A percentile compares a stretch with the other conserved stretches of the same genome.
Conservation (phyloP, 2,113 vertebrate species). For the Ophiodon elongatus region DNA sequence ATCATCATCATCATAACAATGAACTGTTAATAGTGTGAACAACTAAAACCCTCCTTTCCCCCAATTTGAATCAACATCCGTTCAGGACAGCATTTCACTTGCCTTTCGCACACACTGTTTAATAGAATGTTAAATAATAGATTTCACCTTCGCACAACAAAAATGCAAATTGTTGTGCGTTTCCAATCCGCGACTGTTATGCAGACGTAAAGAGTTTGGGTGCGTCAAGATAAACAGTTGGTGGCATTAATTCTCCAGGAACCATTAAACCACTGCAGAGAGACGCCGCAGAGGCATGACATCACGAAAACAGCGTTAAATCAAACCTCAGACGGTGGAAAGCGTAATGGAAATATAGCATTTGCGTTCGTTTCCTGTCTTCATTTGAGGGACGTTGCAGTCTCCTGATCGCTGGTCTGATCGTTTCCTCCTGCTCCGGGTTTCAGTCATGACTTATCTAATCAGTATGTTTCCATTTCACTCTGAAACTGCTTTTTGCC, state of each 20-base stretch:
- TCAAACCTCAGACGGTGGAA: neutral
- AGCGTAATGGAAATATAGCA: neutral
- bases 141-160: neutral
- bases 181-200: neutral
- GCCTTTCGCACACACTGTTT: neutral
- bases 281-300: neutral
- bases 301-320: neutral
- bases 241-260: neutral
- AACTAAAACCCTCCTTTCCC: neutral
- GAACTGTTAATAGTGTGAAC: neutral
- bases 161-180: neutral
- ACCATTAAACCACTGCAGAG: neutral
- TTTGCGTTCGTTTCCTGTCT: neutral
- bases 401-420: neutral
- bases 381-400: neutral
- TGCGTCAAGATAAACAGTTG: neutral
- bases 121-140: neutral
- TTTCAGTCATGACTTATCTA: neutral
- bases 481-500: conserved; percentile 17
- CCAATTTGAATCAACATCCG: neutral
- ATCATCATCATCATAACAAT: neutral
- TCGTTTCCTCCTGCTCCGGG: neutral
- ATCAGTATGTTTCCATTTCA: neutral
- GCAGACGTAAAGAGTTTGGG: neutral
- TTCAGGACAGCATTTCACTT: neutral